Evolutionary conservation across 30 jellyfish, hydroid and myxozoan genomes (phyloP), one percentile per base, ranked within the genome.

Genomic region (Pelagia noctiluca): DNA sequence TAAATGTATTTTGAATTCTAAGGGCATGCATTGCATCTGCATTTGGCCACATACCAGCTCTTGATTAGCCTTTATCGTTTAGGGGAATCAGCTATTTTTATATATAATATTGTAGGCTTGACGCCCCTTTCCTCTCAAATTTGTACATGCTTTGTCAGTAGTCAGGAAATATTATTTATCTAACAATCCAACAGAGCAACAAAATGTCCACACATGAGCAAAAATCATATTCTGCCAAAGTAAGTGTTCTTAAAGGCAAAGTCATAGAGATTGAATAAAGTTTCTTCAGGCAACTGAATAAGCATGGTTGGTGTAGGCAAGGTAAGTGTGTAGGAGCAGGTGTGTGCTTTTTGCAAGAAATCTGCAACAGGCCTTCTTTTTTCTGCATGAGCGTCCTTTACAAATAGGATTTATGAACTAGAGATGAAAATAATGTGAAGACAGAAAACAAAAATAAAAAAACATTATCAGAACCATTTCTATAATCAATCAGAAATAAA

Each of bases 241-340:
- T 5, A 42, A 42, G 57, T 42, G 57, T 42, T 42, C 57, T 42
- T 42, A 42, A 42, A 42, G 16, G 12, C 57, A 42, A 42, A 42
- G 16, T 42, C 57, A 42, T 42, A 42, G 57, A 42, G 57, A 16
- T 42, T 42, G 57, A 42, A 42, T 42, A 42, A 42, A 42, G 57
- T 42, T 42, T 42, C 57, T 42, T 42, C 57, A 42, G 57, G 57
- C 57, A 42, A 42, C 57, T 42, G 57, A 42, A 42, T 42, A 42
- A 42, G 57, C 57, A 42, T 42, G 8, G 57, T 42, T 42, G 57
- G 57, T 42, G 8, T 5, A 16, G 57, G 57, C 57, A 42, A 42
- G 57, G 57, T 42, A 42, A 42, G 57, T 42, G 57, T 42, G 57
- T 42, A 42, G 57, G 57, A 42, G 57, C 57, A 42, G 57, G 57